phyloP scores from a whole-genome alignment of 2,113 vertebrate species.

The Lophius piscatorius region DNA sequence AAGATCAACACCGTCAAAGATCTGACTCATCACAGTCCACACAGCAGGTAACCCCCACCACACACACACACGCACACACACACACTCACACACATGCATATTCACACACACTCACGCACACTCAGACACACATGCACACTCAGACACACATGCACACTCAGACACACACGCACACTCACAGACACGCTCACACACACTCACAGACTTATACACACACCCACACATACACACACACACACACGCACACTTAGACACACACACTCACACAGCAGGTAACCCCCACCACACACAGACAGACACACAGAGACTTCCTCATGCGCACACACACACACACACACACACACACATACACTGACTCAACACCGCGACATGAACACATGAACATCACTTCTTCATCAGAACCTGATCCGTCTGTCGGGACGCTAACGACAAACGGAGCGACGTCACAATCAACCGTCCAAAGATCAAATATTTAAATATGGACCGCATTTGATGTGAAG shows the following conservation, averaged over 20 bases:
- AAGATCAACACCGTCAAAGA: slow-evolving; percentile 49
- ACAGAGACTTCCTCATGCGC: slow-evolving; percentile 13
- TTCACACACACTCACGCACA: neutral
- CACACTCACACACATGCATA: slow-evolving; percentile 4
- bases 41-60: slow-evolving; percentile 44
- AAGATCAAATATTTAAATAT: too few species aligned
- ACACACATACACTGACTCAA: slow-evolving; percentile 44
- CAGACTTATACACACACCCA: slow-evolving; percentile 49
- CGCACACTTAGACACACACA: slow-evolving; percentile 13
- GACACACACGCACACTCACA: neutral
- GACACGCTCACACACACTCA: neutral
- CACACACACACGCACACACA: slow-evolving; percentile 15
- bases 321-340: neutral
- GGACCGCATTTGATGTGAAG: too few species aligned
- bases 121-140: slow-evolving; percentile 24
- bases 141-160: slow-evolving; percentile 34
- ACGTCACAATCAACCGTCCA: too few species aligned
- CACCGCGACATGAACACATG: slow-evolving; percentile 36
- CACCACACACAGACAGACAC: slow-evolving; percentile 1
- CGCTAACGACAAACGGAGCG: too few species aligned
- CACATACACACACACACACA: slow-evolving; percentile 27
- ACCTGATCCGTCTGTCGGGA: neutral
- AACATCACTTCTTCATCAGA: slow-evolving; percentile 23
- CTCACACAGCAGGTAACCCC: slow-evolving; percentile 52
- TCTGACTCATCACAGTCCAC: slow-evolving; percentile 67